Percentiles rank a stretch among this genome's conserved stretches.
phyloP scores from a whole-genome alignment of 1,140 invertebrate species.

The Antheraea pernyi region DNA sequence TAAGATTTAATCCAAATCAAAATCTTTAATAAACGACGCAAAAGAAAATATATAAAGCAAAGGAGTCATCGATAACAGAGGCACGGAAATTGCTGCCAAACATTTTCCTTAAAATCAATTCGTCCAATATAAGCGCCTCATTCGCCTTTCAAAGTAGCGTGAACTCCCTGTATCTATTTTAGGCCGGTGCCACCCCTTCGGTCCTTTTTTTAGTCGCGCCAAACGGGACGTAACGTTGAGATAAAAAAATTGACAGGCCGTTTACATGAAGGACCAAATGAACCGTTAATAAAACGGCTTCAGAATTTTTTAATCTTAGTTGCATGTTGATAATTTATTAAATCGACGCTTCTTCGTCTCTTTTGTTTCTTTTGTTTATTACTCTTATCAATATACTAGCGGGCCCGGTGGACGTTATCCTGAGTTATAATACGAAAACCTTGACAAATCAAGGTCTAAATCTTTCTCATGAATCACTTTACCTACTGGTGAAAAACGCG shows the following conservation, averaged over 20 bases:
- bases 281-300: conserved; percentile 1
- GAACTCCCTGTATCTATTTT: conserved; percentile 16
- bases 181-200: conserved; percentile 7
- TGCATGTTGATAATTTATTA: neutral
- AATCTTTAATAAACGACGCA: neutral
- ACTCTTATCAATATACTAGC: too few relatives aligned
- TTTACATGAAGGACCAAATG: conserved; percentile 6
- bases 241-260: conserved; percentile 17
- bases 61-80: neutral
- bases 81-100: neutral
- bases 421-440: too few relatives aligned
- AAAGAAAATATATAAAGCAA: neutral
- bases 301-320: neutral
- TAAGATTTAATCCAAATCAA: neutral
- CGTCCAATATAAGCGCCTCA: neutral
- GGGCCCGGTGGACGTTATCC: too few relatives aligned
- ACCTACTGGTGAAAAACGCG: too few relatives aligned
- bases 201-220: neutral
- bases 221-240: conserved; percentile 13
- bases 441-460: too few relatives aligned
- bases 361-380: too few relatives aligned
- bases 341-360: too few relatives aligned
- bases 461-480: too few relatives aligned
- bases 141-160: conserved; percentile 9
- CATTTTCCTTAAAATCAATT: conserved; percentile 1